These are phyloP conservation scores for Apostichopus leukothele DNA, from an alignment of 53 echinoderm and acorn worm species.

Conservation along the genomic window DNA sequence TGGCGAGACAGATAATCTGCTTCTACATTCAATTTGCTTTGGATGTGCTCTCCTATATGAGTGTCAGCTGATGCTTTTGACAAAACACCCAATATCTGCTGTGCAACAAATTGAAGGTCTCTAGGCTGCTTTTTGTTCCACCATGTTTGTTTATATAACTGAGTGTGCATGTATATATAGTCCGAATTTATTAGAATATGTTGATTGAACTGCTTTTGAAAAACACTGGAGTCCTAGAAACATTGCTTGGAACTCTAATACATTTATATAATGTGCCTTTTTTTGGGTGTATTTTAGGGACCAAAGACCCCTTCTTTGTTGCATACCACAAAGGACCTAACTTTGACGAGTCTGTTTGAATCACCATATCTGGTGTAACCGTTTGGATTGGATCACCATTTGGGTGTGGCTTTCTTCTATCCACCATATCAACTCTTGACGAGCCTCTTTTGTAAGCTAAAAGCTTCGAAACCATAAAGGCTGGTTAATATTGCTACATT, in stretches of 20 bases:
- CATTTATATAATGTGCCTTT: conserved; percentile 11
- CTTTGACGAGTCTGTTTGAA: conserved; percentile 13
- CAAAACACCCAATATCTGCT: conserved; percentile 8
- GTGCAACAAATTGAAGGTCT: conserved; percentile 3
- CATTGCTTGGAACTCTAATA: conserved; percentile 10
- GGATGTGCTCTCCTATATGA: conserved; percentile 12
- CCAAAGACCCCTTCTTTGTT: conserved; percentile 2
- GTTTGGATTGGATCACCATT: conserved; percentile 6
- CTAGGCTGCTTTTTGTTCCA: conserved; percentile 2
- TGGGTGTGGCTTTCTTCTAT: conserved; percentile 26
- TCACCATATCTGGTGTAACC: neutral
- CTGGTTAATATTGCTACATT: neutral
- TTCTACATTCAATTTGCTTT: conserved; percentile 13
- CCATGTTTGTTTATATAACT: conserved; percentile 20
- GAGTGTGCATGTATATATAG: neutral
- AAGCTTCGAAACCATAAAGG: neutral
- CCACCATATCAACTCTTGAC: conserved; percentile 6
- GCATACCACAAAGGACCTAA: neutral
- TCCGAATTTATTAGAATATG: conserved; percentile 5
- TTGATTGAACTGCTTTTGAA: conserved; percentile 15
- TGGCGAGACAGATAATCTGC: conserved; percentile 16
- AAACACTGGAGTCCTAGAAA: conserved; percentile 1
- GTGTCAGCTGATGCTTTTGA: conserved; percentile 8
- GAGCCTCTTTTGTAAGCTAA: neutral
- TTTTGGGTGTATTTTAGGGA: neutral